These are phyloP conservation scores for Agrotis ipsilon DNA, from an alignment of 2,888 invertebrate species.

Conservation along the genomic window DNA sequence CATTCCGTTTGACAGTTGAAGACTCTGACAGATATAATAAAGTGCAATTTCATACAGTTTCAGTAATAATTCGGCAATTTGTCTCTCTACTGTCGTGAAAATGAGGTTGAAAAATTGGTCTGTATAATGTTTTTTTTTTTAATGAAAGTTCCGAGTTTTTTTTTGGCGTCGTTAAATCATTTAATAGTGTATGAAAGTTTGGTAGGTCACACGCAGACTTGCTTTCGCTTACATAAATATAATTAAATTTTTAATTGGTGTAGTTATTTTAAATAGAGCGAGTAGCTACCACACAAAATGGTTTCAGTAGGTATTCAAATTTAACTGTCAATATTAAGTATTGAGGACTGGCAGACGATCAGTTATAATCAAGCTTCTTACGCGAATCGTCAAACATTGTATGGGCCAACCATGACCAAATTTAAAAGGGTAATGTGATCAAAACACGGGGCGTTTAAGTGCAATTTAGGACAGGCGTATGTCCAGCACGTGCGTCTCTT, in stretches of 20 bases:
- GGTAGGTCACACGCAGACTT: slow-evolving; percentile 49
- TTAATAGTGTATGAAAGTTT: slow-evolving; percentile 39
- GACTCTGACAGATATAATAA: slow-evolving; percentile 56
- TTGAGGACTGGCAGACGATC: too few species aligned
- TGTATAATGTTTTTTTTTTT: slow-evolving; percentile 38
- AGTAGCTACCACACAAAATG: not conserved
- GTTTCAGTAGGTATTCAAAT: not conserved
- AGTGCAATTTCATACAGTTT: slow-evolving; percentile 34
- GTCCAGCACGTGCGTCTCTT: too few species aligned
- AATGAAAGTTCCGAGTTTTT: slow-evolving; percentile 47
- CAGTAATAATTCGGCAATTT: slow-evolving; percentile 60
- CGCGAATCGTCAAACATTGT: too few species aligned
- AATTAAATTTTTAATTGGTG: not conserved
- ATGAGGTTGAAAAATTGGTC: slow-evolving; percentile 43
- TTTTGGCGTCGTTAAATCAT: slow-evolving; percentile 41
- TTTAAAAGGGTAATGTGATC: too few species aligned
- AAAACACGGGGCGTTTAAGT: too few species aligned
- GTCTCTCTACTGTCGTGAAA: slow-evolving; percentile 47
- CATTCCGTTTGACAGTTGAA: slow-evolving; percentile 47
- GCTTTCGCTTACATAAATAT: slow-evolving; percentile 2
- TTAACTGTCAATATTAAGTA: not conserved
- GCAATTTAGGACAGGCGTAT: too few species aligned
- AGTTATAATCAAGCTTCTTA: too few species aligned
- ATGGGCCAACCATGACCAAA: too few species aligned
- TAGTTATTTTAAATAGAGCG: not conserved